Base-by-base conservation (phyloP, 1,140 invertebrate species). In the Diprion similis region DNA sequence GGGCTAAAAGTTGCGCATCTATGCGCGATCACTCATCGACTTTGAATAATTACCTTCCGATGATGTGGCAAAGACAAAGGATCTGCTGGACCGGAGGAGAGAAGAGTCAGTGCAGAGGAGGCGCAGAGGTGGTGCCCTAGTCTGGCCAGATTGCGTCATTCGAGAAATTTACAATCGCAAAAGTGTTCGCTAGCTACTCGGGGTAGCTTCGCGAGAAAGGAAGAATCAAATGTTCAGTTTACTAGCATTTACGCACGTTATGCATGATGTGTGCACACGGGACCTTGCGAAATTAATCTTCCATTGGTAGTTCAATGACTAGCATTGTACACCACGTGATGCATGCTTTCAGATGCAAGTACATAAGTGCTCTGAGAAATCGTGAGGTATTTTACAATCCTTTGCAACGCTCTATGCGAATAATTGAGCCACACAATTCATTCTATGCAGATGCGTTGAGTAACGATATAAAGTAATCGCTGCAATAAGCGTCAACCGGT, bases 201-300 rank as follows among this genome's bases (percentile, higher is more conserved):
- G 11, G 11, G 51, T 59, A 9, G n/a, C 11, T 59, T 17, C 9
- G 24, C 24, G 24, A 37, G 24, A 37, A 6, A 37, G 24, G 6
- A 6, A 37, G n/a, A 59, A 8, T 59, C 51, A 59, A 59, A 17
- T 8, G 51, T 59, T 15, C n/a, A 4, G 1, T 37, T 37, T 37
- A 37, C 1, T 6, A 37, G 24, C 24, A 37, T 37, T 37, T 3
- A 37, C 24, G 24, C 24, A 59, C 8, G n/a, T 59, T 59, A 59
- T 15, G 51, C 11, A 59, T 9, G 51, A 59, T 17, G 51, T 4
- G n/a, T 59, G 11, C 11, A 59, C 24, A 37, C 1, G 2, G 9
- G 51, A 59, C 51, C 51, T 59, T 59, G 51, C 51, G 51, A 59
- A 59, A 59, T 59, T 59, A 59, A 59, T 59, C n/a, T 15, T 59